Evolutionary conservation across 92 coral and sea anemone genomes (phyloP).

Genomic region (Phenganax stokvisi): DNA sequence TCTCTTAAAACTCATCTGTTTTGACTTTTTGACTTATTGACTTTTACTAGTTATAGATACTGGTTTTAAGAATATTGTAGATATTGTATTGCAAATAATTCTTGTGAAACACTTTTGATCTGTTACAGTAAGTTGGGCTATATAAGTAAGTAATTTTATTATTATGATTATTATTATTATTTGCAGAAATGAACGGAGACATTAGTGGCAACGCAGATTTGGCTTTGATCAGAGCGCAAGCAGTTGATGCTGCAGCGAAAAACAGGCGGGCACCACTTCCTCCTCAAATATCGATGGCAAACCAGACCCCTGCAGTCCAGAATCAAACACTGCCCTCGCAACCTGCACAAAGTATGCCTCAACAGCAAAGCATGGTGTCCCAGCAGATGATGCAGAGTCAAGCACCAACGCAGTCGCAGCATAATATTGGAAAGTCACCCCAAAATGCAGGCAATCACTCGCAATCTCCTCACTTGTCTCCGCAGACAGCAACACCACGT

Average conservation of each 20-base stretch:
- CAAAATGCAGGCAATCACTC: constrained; percentile 41
- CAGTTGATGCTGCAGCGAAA: constrained; percentile 64
- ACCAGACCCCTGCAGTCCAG: constrained; percentile 28
- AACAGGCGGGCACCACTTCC: constrained; percentile 41
- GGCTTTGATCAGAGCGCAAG: constrained; percentile 69
- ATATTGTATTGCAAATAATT: too few species aligned
- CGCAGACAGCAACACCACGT: constrained; percentile 32
- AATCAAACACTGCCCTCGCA: constrained; percentile 41
- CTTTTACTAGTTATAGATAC: too few species aligned
- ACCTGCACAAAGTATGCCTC: constrained; percentile 14
- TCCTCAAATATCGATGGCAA: constrained; percentile 40
- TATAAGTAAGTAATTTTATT: not conserved
- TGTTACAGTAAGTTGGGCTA: not conserved
- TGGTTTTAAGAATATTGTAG: too few species aligned
- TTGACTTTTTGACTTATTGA: too few species aligned
- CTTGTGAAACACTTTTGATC: too few species aligned
- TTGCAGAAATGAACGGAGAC: constrained; percentile 90
- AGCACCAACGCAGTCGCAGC: constrained; percentile 19
- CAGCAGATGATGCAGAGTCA: constrained; percentile 39
- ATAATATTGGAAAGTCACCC: constrained; percentile 48
- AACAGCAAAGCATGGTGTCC: constrained; percentile 33
- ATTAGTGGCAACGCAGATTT: constrained; percentile 49
- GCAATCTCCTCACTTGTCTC: constrained; percentile 41
- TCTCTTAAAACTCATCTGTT: too few species aligned
- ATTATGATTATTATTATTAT: not conserved